A percentile compares a stretch with the other conserved stretches of the same genome.
Evolutionary conservation across 2,797 vertebrate genomes (phyloP).

Genomic region (Meriones psammophilus): DNA sequence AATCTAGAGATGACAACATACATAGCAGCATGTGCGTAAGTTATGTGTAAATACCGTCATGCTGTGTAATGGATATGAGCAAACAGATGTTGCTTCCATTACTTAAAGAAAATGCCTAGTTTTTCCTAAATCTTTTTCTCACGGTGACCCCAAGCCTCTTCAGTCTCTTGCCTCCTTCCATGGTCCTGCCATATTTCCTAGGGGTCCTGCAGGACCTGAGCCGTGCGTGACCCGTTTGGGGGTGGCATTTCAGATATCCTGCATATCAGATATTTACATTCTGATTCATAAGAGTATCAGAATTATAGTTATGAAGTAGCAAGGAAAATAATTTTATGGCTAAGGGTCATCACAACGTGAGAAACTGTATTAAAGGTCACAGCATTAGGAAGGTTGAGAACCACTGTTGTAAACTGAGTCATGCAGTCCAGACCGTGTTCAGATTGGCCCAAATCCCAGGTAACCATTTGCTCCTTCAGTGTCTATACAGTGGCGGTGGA

Average conservation of each 20-base stretch:
- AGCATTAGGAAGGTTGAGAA: background rate
- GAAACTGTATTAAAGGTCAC: background rate
- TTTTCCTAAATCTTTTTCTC: slow-evolving; percentile 14
- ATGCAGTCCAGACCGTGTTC: background rate
- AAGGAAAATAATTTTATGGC: background rate
- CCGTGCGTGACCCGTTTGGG: background rate
- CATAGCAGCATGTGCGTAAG: background rate
- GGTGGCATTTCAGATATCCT: background rate
- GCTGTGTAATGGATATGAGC: background rate
- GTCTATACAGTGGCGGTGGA: background rate
- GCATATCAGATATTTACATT: background rate
- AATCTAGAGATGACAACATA: background rate
- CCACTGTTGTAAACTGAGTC: background rate
- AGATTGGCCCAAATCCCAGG: background rate
- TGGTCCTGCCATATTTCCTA: background rate
- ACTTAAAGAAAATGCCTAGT: background rate
- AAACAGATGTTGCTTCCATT: background rate
- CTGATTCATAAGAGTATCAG: background rate
- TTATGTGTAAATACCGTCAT: background rate
- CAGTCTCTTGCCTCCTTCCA: background rate
- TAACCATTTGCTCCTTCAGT: background rate
- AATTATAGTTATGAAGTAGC: background rate
- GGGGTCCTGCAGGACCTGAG: background rate
- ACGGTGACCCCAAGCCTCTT: background rate
- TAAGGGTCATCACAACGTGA: background rate